These are phyloP conservation scores for Saccostrea cuccullata DNA, from an alignment of 1,140 invertebrate species.

Conservation along the genomic window DNA sequence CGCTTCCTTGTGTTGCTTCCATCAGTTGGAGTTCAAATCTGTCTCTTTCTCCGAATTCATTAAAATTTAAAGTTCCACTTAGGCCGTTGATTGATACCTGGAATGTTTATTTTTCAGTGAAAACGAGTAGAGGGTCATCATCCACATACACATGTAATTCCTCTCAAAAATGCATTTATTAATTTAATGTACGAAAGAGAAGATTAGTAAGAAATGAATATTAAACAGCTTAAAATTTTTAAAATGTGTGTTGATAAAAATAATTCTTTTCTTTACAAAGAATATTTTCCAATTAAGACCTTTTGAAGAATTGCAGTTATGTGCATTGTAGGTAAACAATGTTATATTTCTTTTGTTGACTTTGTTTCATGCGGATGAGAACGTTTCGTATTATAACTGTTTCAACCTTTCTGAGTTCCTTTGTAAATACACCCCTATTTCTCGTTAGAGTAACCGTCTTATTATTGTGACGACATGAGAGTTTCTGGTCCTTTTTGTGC, in stretches of 20 bases:
- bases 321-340: too few relatives aligned
- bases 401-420: background rate
- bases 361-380: background rate
- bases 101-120: conserved; percentile 27
- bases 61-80: conserved; percentile 92
- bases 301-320: too few relatives aligned
- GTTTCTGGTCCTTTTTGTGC: background rate
- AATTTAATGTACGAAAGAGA: background rate
- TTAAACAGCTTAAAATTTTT: too few relatives aligned
- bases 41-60: conserved; percentile 87
- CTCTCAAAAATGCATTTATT: background rate
- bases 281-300: too few relatives aligned
- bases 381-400: background rate
- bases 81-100: conserved; percentile 83
- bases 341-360: too few relatives aligned
- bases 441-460: background rate
- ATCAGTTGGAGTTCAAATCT: conserved; percentile 92
- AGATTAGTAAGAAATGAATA: too few relatives aligned
- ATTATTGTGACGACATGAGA: conserved; percentile 3
- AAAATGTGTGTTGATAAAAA: too few relatives aligned
- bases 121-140: background rate
- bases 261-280: too few relatives aligned
- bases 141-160: background rate
- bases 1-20: conserved; percentile 59
- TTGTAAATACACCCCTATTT: background rate